Evolutionary conservation across 2,888 invertebrate genomes (phyloP).

Genomic region (Phengaris alcon): DNA sequence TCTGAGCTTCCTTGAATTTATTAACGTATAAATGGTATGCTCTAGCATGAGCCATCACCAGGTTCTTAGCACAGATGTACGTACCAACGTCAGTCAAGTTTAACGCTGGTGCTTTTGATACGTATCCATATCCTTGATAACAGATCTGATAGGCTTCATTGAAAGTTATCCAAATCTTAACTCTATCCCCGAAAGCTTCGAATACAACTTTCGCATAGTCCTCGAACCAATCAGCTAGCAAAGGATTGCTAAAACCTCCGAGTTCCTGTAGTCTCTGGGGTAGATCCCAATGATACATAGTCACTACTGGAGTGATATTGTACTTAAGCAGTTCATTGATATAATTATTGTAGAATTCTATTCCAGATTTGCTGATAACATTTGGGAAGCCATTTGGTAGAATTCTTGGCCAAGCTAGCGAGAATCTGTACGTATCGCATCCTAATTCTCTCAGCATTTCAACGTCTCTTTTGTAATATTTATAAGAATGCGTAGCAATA

Average conservation of each 20-base stretch:
- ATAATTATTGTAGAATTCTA: constrained; percentile 77
- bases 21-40: constrained; percentile 66
- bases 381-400: constrained; percentile 59
- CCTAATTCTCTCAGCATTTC: constrained; percentile 68
- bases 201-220: constrained; percentile 69
- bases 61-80: constrained; percentile 76
- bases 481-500: constrained; percentile 82
- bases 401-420: constrained; percentile 78
- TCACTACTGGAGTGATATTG: constrained; percentile 59
- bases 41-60: constrained; percentile 79
- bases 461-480: constrained; percentile 78
- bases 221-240: constrained; percentile 62
- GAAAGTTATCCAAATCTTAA: constrained; percentile 80
- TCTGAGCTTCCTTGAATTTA: constrained; percentile 53
- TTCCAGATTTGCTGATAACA: constrained; percentile 59
- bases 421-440: constrained; percentile 77
- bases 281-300: constrained; percentile 60
- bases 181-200: constrained; percentile 65
- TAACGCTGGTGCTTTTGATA: constrained; percentile 54
- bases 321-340: constrained; percentile 68
- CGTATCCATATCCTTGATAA: constrained; percentile 66
- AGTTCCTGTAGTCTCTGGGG: constrained; percentile 59
- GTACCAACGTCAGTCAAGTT: constrained; percentile 61
- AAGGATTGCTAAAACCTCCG: constrained; percentile 60
- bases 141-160: constrained; percentile 78